Evolutionary conservation across 2,113 vertebrate genomes (phyloP).

Genomic region (Podilymbus podiceps): DNA sequence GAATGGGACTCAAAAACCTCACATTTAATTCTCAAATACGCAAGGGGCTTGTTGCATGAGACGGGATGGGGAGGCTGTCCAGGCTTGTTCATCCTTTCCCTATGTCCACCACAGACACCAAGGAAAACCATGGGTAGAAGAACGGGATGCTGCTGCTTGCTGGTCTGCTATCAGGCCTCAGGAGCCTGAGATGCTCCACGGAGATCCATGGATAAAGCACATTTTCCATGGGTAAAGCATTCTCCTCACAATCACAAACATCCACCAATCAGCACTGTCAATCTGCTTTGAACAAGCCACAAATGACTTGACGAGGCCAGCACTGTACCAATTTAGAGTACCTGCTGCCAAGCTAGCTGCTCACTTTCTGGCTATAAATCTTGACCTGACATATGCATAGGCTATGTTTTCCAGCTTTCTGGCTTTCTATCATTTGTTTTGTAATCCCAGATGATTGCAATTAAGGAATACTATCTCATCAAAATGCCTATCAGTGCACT

Average conservation of each 20-base stretch:
- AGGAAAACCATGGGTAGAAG: not conserved
- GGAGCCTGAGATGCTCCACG: not conserved
- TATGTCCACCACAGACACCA: not conserved
- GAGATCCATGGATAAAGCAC: not conserved
- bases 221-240: not conserved
- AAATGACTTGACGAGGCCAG: constrained; percentile 36
- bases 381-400: constrained; percentile 44
- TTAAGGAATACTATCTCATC: constrained; percentile 21
- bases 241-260: constrained; percentile 7
- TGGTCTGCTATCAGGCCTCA: not conserved
- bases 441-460: constrained; percentile 31
- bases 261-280: not conserved
- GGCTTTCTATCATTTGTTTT: not conserved
- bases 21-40: not conserved
- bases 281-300: constrained; percentile 65
- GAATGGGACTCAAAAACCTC: not conserved
- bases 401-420: constrained; percentile 49
- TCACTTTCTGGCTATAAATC: constrained; percentile 63
- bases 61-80: not conserved
- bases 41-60: not conserved
- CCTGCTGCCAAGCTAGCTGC: constrained; percentile 55
- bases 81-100: not conserved
- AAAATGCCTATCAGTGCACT: constrained; percentile 15
- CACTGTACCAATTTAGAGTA: constrained; percentile 5
- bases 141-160: rapidly evolving